Conservation (phyloP, 2,113 vertebrate genomes). For the Peromyscus californicus region DNA sequence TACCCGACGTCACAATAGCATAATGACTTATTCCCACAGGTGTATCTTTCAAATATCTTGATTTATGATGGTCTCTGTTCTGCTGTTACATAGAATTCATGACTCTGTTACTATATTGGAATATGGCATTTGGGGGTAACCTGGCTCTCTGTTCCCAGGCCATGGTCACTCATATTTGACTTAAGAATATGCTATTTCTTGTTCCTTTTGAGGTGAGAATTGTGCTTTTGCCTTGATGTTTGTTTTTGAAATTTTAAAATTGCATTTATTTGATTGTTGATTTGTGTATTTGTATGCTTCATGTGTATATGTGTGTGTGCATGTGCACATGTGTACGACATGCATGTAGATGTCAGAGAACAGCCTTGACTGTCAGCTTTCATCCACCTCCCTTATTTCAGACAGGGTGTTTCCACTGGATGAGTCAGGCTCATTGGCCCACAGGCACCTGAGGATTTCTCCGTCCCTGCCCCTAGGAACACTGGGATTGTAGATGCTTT, state of each 20-base stretch:
- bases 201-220: background rate
- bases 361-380: background rate
- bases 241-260: background rate
- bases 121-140: background rate
- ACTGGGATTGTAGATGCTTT: background rate
- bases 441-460: background rate
- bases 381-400: background rate
- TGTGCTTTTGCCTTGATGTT: background rate
- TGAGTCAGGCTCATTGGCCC: background rate
- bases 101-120: background rate
- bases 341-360: background rate
- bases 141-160: background rate
- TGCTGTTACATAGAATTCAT: background rate
- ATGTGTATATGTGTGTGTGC: too few relatives aligned
- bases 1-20: background rate
- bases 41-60: background rate
- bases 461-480: too few relatives aligned
- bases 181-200: background rate
- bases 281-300: background rate
- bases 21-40: background rate
- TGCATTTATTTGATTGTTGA: background rate
- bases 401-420: background rate
- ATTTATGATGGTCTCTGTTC: background rate
- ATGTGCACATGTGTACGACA: accelerated
- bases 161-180: background rate